Evolutionary conservation across 2,113 vertebrate genomes (phyloP), one percentile per base, ranked within the genome.

Genomic region (Mesocricetus auratus): DNA sequence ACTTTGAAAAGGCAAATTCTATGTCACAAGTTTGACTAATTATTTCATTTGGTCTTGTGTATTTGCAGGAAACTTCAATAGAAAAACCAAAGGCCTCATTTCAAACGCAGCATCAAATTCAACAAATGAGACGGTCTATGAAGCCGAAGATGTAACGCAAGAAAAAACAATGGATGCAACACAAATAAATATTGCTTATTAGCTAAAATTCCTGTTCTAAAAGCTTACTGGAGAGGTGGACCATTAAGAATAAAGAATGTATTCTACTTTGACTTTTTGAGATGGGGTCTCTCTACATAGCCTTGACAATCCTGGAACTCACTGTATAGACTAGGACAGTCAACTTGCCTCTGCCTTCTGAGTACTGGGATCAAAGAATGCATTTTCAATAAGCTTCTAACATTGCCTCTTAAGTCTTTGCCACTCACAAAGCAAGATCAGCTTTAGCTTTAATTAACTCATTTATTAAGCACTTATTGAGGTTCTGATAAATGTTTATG

Each of bases 101-200:
- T 97, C 78, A 77, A 96, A 39, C 53, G 86, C 94, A 96, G 47
- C 75, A 89, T 91, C 94, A 62, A 97, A 98, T 75, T 96, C 93
- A 68, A 96, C 94, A 94, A 96, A 96, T 12, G 88, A 97, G 95
- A 93, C 86, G 16, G 86, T 88, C 82, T 86, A 93, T 62, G 96
- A 97, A 94, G 79, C 68, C 60, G 95, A 95, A 64, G 92, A 97
- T 88, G 88, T 93, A 50, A 89, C 93, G 90, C 71, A 97, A 66
- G 91, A 96, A 91, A 97, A 93, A 74, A 47, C 96, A 82, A 58
- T 95, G 66, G 96, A 92, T 74, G 75, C 3, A 68, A 96, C 81
- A 62, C 77, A 97, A 73, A 90, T 58, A 90, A 89, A 97, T 21
- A 39, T 69, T 87, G 92, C 64, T 0, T 9, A 93, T 62, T 97